Base-by-base conservation (phyloP, 1,140 invertebrate genomes). In the Drosophila willistoni region DNA sequence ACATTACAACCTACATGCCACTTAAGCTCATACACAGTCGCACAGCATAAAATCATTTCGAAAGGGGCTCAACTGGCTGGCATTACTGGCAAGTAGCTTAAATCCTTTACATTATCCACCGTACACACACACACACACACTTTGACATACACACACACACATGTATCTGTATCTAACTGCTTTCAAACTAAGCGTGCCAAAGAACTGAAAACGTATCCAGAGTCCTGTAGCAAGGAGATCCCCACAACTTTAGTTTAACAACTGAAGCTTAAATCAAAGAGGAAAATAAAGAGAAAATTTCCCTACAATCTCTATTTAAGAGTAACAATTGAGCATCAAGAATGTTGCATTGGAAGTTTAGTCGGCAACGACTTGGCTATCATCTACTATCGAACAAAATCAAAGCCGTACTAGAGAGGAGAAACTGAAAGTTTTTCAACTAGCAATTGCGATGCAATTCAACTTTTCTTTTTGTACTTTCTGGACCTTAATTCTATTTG, bases 71-170 rank as follows among this genome's bases (percentile, higher is more conserved):
- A 81, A 74, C 68, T 51, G 64, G 44, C 44, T 69, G 73, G 65
- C 78, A 77, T 82, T 77, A 71, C 62, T 65, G 68, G 79, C 79
- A 78, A 81, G 80, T 83, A 78, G 75, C 79, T 83, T 82, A 81
- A 83, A 83, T 83, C 79, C 80, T 72, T 79, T 67, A 83, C 79
- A 66, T 75, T 82, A 82, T 79, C 71, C 79, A 51, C 76, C 51
- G 56, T 34, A 55, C 42, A 61, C 36, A 59, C 68, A 71, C 51
- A 67, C 36, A 54, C 54, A 71, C 44, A 51, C 44, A 51, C 29
- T 25, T 25, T 29, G 25, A 7, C 6, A 0, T 6, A 14, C 14
- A 29, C 6, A 0, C 29, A 14, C 14, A 29, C 47, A 54, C 47
- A 64, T 34, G 25, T 29, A 29, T 29, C 29, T 54, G 44, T 22